phyloP scores from a whole-genome alignment of 2,888 invertebrate genomes.

The Amiota communis region DNA sequence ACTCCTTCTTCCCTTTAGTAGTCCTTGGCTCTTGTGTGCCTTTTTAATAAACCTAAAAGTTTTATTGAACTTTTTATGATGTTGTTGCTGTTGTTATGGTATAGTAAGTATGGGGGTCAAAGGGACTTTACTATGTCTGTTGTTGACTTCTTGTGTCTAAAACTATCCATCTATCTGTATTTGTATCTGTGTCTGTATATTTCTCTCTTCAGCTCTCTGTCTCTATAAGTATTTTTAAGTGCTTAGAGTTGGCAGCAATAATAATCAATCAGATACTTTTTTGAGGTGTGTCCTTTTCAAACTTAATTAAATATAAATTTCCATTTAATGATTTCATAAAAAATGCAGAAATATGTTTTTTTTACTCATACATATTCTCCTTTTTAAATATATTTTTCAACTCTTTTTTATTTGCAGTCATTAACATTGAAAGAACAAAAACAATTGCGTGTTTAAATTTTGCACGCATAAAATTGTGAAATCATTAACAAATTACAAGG shows the following conservation, averaged over 20 bases:
- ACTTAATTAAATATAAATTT: constrained; percentile 1
- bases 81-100: too few relatives aligned
- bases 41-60: constrained; percentile 7
- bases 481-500: constrained; percentile 5
- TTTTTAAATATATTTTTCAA: background rate
- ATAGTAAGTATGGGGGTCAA: background rate
- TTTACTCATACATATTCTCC: background rate
- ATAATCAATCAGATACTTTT: background rate
- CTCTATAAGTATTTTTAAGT: background rate
- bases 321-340: constrained; percentile 14
- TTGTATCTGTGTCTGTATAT: too few relatives aligned
- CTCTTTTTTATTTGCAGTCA: background rate
- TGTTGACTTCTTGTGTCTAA: too few relatives aligned
- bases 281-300: constrained; percentile 13
- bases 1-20: too few relatives aligned
- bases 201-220: background rate
- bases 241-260: constrained; percentile 1
- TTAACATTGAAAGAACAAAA: background rate
- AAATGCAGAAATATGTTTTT: too few relatives aligned
- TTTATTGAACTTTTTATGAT: background rate
- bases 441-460: background rate
- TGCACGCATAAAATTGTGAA: background rate
- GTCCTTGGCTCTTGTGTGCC: too few relatives aligned
- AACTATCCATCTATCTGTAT: too few relatives aligned
- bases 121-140: too few relatives aligned